Evolutionary conservation across 2,113 vertebrate genomes (phyloP).

Genomic region (Dipodomys ordii): DNA sequence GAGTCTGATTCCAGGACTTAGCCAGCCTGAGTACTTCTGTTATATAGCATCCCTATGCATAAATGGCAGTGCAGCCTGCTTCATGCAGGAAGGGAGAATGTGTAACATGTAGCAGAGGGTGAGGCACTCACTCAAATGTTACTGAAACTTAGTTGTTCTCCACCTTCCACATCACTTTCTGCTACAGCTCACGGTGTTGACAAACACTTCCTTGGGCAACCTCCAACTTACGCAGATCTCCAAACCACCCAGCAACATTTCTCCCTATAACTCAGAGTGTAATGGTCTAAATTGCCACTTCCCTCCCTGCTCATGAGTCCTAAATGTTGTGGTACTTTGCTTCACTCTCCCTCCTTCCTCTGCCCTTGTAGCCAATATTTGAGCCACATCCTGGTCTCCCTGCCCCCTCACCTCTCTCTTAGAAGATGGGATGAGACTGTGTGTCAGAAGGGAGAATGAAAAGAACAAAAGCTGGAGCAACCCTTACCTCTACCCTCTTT

Average conservation of each 20-base stretch:
- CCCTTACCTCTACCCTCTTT: not conserved
- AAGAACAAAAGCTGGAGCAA: not conserved
- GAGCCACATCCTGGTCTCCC: no score
- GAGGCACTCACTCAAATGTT: not conserved
- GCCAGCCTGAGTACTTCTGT: no score
- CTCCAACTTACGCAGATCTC: not conserved
- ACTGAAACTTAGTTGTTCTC: not conserved
- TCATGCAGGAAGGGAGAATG: not conserved
- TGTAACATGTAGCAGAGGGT: not conserved
- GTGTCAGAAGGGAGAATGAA: not conserved
- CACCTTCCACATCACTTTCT: not conserved
- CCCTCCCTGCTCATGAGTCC: not conserved
- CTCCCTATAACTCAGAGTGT: not conserved
- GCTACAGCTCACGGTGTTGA: not conserved
- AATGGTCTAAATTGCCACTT: not conserved
- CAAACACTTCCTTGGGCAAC: not conserved
- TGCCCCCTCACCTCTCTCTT: no score
- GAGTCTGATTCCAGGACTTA: not conserved
- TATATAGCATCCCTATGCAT: rapidly evolving
- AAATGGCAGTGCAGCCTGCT: not conserved
- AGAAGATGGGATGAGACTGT: not conserved
- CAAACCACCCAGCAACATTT: conserved; percentile 19
- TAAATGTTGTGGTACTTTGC: not conserved
- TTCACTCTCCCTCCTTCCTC: not conserved
- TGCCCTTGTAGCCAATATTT: not conserved